Percentiles rank a stretch among this genome's conserved stretches.
These are phyloP conservation scores for Muscicapa comitata DNA, from an alignment of 2,797 vertebrate species.

Conservation along the genomic window DNA sequence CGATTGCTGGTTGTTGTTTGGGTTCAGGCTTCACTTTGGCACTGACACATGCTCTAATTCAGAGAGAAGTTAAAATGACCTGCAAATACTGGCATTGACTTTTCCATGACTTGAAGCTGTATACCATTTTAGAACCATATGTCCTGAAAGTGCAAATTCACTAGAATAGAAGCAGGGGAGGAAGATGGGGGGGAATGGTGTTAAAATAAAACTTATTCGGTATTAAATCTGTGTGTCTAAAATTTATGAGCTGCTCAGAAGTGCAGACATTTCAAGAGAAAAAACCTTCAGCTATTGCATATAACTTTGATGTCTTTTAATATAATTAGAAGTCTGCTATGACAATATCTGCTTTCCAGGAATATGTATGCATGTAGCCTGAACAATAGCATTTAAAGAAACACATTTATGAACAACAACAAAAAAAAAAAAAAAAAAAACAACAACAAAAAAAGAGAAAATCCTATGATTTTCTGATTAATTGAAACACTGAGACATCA, in stretches of 20 bases:
- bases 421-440: no score
- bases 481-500: neutral
- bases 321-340: neutral
- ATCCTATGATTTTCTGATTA: neutral
- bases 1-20: neutral
- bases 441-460: neutral
- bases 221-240: neutral
- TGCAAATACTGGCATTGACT: neutral
- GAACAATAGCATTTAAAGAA: neutral
- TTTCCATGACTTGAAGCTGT: neutral
- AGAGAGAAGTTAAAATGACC: neutral
- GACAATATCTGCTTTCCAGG: neutral
- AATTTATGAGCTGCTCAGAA: neutral
- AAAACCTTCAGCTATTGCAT: neutral
- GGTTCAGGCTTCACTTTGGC: neutral
- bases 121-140: neutral
- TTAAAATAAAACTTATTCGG: neutral
- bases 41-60: neutral
- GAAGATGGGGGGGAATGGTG: accelerated
- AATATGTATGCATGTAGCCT: neutral
- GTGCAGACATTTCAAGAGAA: neutral
- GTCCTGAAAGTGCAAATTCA: neutral
- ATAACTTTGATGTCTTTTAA: neutral
- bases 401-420: neutral
- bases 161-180: accelerated